These are phyloP conservation scores for Bombus haemorrhoidalis DNA, from an alignment of 1,140 invertebrate genomes.

Conservation along the genomic window DNA sequence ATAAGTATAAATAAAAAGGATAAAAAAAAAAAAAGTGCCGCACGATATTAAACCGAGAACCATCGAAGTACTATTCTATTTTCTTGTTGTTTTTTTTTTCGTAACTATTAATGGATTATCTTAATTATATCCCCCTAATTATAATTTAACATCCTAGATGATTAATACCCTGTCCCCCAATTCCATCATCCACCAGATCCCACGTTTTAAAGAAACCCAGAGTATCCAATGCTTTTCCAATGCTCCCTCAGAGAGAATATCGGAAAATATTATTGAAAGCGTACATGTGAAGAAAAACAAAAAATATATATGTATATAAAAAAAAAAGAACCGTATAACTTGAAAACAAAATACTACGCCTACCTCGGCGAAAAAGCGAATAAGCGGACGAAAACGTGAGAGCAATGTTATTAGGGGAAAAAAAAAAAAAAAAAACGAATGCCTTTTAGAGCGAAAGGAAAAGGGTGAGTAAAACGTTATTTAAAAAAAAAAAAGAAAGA, in stretches of 20 bases:
- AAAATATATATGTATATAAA: slow-evolving; percentile 25
- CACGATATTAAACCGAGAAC: slow-evolving; percentile 60
- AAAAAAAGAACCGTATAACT: slow-evolving; percentile 58
- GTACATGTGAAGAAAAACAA: slow-evolving; percentile 59
- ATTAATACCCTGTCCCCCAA: slow-evolving; percentile 68
- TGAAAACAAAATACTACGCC: slow-evolving; percentile 60
- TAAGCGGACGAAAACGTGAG: slow-evolving; percentile 35
- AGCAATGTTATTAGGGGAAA: slow-evolving; percentile 61
- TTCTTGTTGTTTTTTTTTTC: slow-evolving; percentile 81
- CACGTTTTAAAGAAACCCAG: slow-evolving; percentile 54
- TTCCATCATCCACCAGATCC: slow-evolving; percentile 41
- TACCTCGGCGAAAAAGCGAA: slow-evolving; percentile 50
- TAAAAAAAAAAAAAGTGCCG: slow-evolving; percentile 43
- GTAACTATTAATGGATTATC: slow-evolving; percentile 81
- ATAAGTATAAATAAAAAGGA: slow-evolving; percentile 33
- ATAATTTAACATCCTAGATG: slow-evolving; percentile 80
- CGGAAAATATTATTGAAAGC: slow-evolving; percentile 48
- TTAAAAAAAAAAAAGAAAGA: slow-evolving; percentile 21
- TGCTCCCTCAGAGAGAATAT: slow-evolving; percentile 57
- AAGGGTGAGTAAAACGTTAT: slow-evolving; percentile 24
- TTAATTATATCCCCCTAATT: slow-evolving; percentile 80
- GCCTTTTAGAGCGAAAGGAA: slow-evolving; percentile 56
- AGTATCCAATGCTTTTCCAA: slow-evolving; percentile 66
- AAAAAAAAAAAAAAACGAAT: slow-evolving; percentile 35
- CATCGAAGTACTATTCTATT: slow-evolving; percentile 76